A percentile compares a stretch with the other conserved stretches of the same genome.
Evolutionary conservation across 1,140 invertebrate species (phyloP).

Genomic region (Neoseiulus cucumeris): DNA sequence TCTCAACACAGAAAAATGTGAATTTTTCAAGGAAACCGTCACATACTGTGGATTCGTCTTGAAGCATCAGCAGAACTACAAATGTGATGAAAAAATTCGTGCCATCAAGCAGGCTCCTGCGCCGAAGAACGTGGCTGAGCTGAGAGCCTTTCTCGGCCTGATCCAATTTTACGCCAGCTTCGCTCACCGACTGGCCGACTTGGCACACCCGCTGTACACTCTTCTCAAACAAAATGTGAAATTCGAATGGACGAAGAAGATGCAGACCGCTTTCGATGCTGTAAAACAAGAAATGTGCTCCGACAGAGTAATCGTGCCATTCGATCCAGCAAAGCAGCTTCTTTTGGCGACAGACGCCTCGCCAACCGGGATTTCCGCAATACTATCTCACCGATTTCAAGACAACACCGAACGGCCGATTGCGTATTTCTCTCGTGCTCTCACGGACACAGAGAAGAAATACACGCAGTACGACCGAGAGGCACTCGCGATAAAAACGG

Average conservation of each 20-base stretch:
- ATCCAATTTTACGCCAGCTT: conserved; percentile 30
- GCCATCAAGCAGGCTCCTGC: conserved; percentile 9
- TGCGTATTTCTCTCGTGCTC: conserved; percentile 28
- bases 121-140: conserved; percentile 12
- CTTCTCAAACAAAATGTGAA: conserved; percentile 18
- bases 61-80: background rate
- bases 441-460: conserved; percentile 28
- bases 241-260: background rate
- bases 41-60: background rate
- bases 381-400: conserved; percentile 26
- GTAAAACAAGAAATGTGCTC: background rate
- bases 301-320: background rate
- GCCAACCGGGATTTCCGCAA: conserved; percentile 29
- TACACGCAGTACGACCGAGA: conserved; percentile 35
- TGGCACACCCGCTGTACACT: conserved; percentile 25
- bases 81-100: conserved; percentile 2
- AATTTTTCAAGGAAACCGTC: background rate
- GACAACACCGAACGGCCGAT: conserved; percentile 29
- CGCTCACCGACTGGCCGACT: conserved; percentile 24
- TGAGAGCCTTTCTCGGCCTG: conserved; percentile 14
- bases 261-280: background rate
- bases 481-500: conserved; percentile 32
- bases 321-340: background rate
- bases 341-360: conserved; percentile 28
- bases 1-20: background rate